Conservation (phyloP, 2,797 vertebrate species). For the Scyliorhinus canicula region DNA sequence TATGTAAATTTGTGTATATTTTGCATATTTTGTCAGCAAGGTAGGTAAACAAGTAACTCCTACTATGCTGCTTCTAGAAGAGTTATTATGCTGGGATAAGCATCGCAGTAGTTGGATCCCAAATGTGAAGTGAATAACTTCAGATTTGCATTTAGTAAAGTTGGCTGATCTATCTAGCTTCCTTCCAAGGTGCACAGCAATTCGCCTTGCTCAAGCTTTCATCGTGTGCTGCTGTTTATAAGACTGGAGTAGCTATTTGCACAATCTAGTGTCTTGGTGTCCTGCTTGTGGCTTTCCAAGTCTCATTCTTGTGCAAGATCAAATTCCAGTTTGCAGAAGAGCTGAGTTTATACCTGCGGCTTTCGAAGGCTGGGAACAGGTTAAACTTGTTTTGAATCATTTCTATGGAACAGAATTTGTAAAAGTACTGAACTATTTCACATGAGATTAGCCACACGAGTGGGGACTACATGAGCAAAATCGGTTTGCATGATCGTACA, state of each 20-base stretch:
- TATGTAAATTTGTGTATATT: background rate
- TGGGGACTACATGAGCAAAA: too few relatives aligned
- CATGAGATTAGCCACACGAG: too few relatives aligned
- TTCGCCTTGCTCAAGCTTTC: background rate
- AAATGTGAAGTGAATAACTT: background rate
- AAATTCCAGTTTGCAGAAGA: too few relatives aligned
- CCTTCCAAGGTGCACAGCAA: background rate
- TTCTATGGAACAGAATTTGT: too few relatives aligned
- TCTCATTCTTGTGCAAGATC: constrained; percentile 49
- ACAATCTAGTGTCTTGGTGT: constrained; percentile 51
- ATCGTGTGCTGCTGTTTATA: background rate
- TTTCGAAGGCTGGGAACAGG: constrained; percentile 54
- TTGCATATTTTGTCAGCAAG: background rate
- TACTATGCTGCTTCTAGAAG: too few relatives aligned
- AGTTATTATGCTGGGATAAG: background rate
- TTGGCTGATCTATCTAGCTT: background rate
- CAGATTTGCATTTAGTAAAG: background rate
- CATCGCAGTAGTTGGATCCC: background rate
- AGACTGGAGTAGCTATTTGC: constrained; percentile 23
- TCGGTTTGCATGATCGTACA: background rate
- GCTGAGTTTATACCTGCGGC: background rate
- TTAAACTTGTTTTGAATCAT: background rate
- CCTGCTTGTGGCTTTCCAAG: constrained; percentile 45
- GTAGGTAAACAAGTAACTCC: too few relatives aligned
- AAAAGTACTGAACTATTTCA: too few relatives aligned